phyloP scores from a whole-genome alignment of 2,797 vertebrate genomes.

The Gila robusta region DNA sequence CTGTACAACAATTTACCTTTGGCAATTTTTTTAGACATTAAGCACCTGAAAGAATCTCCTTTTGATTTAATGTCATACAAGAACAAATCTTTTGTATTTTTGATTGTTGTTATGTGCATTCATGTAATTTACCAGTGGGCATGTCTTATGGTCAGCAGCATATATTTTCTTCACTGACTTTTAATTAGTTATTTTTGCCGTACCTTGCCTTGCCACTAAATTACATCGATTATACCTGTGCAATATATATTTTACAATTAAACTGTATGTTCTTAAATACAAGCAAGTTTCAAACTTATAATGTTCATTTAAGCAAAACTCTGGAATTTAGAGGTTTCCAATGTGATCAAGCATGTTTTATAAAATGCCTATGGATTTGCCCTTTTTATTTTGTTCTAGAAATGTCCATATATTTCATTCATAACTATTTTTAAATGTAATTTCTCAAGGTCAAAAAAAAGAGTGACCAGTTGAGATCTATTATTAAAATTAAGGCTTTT shows the following conservation, averaged over 20 bases:
- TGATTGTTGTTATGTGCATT: slow-evolving; percentile 31
- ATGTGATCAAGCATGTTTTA: not conserved
- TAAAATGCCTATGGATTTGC: slow-evolving; percentile 1
- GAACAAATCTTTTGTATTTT: slow-evolving; percentile 32
- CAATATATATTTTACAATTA: slow-evolving; percentile 48
- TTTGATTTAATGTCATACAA: slow-evolving; percentile 1
- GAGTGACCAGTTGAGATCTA: not conserved
- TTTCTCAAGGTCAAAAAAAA: not conserved
- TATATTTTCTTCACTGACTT: not conserved
- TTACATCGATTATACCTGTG: slow-evolving; percentile 45
- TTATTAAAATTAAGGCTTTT: not conserved
- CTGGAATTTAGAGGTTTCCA: slow-evolving; percentile 18
- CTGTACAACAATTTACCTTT: slow-evolving; percentile 17
- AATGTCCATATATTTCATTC: slow-evolving; percentile 6
- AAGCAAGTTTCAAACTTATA: slow-evolving; percentile 18
- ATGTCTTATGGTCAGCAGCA: not conserved
- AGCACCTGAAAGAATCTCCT: slow-evolving; percentile 2
- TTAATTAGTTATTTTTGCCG: slow-evolving; percentile 14
- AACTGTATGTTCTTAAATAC: slow-evolving; percentile 30
- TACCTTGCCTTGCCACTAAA: slow-evolving; percentile 54
- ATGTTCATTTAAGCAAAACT: slow-evolving; percentile 33
- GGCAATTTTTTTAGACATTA: not conserved
- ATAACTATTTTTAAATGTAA: not conserved
- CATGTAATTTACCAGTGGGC: not conserved
- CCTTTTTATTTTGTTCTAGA: slow-evolving; percentile 10